Conservation (phyloP, 2,113 vertebrate species). For the Meleagris gallopavo region DNA sequence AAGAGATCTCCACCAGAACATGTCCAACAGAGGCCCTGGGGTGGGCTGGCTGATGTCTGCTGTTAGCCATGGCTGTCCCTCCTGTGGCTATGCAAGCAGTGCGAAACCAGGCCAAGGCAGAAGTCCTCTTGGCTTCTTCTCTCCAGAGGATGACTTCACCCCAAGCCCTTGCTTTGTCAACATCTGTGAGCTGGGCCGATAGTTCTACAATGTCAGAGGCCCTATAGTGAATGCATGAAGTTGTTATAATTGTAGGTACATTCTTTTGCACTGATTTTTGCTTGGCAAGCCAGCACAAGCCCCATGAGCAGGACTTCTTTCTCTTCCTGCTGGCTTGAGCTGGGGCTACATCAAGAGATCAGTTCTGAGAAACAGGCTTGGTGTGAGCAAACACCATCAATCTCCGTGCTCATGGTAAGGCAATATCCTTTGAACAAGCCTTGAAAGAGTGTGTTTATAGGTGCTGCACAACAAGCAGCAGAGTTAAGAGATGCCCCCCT, state of each 20-base stretch:
- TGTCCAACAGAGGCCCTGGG: not conserved
- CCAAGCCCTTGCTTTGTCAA: not conserved
- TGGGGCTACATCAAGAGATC: not conserved
- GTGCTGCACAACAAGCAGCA: not conserved
- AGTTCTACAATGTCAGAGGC: not conserved
- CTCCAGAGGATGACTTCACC: not conserved
- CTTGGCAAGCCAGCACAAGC: constrained; percentile 59
- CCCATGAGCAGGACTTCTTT: constrained; percentile 6
- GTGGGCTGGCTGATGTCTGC: not conserved
- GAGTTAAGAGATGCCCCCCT: not conserved
- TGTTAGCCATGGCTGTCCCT: not conserved
- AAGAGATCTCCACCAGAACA: not conserved
- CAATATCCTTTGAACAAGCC: not conserved
- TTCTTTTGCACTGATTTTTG: constrained; percentile 5
- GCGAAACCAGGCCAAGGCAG: not conserved
- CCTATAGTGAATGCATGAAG: not conserved
- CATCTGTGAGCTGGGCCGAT: accelerated
- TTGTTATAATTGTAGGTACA: not conserved
- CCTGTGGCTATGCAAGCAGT: accelerated
- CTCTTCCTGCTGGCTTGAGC: not conserved
- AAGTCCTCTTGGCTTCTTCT: not conserved
- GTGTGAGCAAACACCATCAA: not conserved
- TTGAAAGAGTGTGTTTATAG: not conserved
- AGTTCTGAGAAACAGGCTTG: not conserved
- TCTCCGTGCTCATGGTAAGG: not conserved